A percentile compares a stretch with the other conserved stretches of the same genome.
These are phyloP conservation scores for Cottoperca gobio DNA, from an alignment of 2,797 vertebrate species.

Conservation along the genomic window DNA sequence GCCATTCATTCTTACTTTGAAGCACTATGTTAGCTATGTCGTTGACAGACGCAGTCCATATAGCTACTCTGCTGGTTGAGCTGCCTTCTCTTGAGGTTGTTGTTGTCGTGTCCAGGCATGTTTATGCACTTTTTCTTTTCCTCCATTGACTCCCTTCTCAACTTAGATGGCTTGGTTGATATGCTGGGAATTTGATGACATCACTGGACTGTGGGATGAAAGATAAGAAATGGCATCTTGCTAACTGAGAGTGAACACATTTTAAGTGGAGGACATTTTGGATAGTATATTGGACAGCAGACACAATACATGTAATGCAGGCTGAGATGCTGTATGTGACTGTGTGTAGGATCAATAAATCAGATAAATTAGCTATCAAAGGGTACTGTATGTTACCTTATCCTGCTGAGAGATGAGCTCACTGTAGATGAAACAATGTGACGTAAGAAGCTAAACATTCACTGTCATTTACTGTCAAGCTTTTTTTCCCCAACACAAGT, in stretches of 20 bases:
- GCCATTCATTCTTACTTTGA: conserved; percentile 30
- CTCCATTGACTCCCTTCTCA: conserved; percentile 33
- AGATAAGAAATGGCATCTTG: not conserved
- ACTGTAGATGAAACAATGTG: conserved; percentile 35
- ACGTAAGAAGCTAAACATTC: not conserved
- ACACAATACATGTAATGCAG: not conserved
- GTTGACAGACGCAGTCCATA: conserved; percentile 24
- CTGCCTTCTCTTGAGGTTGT: conserved; percentile 23
- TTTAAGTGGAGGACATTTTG: conserved; percentile 2
- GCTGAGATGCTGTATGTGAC: not conserved
- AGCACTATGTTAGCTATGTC: conserved; percentile 40
- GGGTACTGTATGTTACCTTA: conserved; percentile 4
- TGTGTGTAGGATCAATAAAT: conserved; percentile 27
- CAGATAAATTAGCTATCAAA: conserved; percentile 18
- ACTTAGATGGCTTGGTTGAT: conserved; percentile 35
- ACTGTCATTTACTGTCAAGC: not conserved
- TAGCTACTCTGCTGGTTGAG: conserved; percentile 40
- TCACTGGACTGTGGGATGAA: conserved; percentile 30
- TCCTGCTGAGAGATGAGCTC: conserved; percentile 33
- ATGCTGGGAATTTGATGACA: conserved; percentile 68
- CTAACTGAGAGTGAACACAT: not conserved
- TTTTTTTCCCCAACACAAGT: conserved; percentile 4
- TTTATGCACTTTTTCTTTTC: conserved; percentile 31
- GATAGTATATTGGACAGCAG: not conserved
- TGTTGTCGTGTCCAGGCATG: conserved; percentile 57